A percentile compares a stretch with the other conserved stretches of the same genome.
Conservation (phyloP, 2,888 invertebrate species). For the Carabus problematicus region DNA sequence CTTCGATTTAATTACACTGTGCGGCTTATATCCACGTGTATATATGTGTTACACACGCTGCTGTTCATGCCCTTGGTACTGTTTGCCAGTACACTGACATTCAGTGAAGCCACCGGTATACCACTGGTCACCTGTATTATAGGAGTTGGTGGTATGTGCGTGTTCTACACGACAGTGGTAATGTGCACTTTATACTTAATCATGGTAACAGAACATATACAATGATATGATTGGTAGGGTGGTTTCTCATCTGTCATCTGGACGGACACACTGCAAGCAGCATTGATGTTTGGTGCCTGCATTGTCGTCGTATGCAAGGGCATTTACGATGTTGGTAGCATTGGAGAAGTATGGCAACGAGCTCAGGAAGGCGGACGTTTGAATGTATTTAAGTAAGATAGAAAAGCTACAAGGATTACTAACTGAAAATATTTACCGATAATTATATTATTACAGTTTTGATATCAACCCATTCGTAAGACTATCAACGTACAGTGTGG, state of each 20-base stretch:
- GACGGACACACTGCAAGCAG: conserved; percentile 5
- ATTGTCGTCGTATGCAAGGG: background rate
- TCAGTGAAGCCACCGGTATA: conserved; percentile 15
- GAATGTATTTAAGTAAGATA: conserved; percentile 5
- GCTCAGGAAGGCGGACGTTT: background rate
- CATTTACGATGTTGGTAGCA: background rate
- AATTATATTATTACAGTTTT: conserved; percentile 3
- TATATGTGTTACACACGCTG: background rate
- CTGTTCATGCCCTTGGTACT: conserved; percentile 10
- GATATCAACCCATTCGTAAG: conserved; percentile 7
- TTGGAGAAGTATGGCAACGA: background rate
- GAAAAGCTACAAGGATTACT: no score
- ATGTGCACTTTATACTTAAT: no score
- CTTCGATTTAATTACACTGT: no score
- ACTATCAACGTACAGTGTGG: background rate
- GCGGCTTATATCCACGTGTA: conserved; percentile 5
- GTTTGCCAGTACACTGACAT: conserved; percentile 6
- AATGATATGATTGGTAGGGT: conserved; percentile 1
- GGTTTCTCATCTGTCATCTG: conserved; percentile 11
- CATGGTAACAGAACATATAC: no score
- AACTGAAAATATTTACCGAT: background rate
- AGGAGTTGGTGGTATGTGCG: conserved; percentile 6
- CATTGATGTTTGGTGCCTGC: background rate
- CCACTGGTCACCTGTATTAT: conserved; percentile 4
- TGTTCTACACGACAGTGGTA: conserved; percentile 22